These are phyloP conservation scores for Drosophila paulistorum DNA, from an alignment of 1,140 invertebrate species.

Conservation along the genomic window DNA sequence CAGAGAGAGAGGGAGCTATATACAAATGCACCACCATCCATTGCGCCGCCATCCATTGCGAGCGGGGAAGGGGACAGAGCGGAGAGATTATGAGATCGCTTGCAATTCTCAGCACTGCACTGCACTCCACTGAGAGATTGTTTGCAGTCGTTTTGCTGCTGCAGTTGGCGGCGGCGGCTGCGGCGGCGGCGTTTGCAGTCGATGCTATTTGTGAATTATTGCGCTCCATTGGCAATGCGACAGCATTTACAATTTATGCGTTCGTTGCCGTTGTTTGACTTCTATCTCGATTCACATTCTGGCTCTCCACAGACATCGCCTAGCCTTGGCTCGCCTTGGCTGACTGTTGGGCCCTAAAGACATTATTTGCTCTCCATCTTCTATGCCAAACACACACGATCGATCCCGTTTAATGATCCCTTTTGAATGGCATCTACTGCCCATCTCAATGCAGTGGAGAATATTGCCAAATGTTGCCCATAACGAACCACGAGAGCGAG, in stretches of 20 bases:
- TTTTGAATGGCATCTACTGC: constrained; percentile 30
- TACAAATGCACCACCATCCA: neutral
- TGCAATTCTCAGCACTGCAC: neutral
- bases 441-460: neutral
- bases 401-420: constrained; percentile 34
- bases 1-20: constrained; percentile 8
- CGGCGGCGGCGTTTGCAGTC: constrained; percentile 12
- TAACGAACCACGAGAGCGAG: neutral
- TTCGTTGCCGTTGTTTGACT: constrained; percentile 57
- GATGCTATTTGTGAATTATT: constrained; percentile 73
- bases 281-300: neutral
- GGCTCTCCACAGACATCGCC: neutral
- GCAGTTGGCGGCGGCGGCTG: constrained; percentile 18
- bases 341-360: neutral
- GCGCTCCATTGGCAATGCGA: constrained; percentile 68
- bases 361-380: neutral
- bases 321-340: neutral
- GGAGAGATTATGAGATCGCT: neutral
- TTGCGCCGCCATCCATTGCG: neutral
- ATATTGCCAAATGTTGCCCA: neutral
- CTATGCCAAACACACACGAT: constrained; percentile 1
- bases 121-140: constrained; percentile 16
- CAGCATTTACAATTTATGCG: constrained; percentile 69
- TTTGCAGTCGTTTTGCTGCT: constrained; percentile 49
- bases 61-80: neutral